Evolutionary conservation across 2,888 invertebrate genomes (phyloP).

Genomic region (Timandra comae): DNA sequence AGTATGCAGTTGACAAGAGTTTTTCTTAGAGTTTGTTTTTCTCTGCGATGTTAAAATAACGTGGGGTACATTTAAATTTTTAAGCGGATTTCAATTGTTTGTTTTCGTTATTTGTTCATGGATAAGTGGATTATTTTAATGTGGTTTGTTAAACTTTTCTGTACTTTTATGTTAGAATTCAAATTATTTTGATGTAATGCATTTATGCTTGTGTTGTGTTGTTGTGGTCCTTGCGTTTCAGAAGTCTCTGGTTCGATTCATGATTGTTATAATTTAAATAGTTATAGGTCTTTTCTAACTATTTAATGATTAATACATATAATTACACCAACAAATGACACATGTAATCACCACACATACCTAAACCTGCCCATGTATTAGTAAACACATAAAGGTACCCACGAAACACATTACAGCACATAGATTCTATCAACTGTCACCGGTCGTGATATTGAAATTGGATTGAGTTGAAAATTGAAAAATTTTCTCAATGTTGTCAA

Average conservation of each 20-base stretch:
- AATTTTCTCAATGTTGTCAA: conserved; percentile 3
- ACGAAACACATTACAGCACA: neutral
- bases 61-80: neutral
- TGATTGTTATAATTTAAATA: neutral
- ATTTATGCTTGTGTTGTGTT: too few species aligned
- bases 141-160: neutral
- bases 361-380: too few species aligned
- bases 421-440: neutral
- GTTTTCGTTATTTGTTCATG: neutral
- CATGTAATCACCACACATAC: too few species aligned
- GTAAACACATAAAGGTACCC: neutral
- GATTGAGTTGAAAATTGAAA: conserved; percentile 8
- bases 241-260: too few species aligned
- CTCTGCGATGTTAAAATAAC: neutral
- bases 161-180: too few species aligned
- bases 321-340: too few species aligned
- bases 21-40: neutral
- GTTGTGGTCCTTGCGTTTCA: too few species aligned
- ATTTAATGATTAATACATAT: neutral
- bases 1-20: conserved; percentile 1
- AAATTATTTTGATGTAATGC: too few species aligned
- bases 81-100: neutral
- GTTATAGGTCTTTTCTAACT: neutral
- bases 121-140: neutral
- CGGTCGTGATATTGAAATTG: conserved; percentile 3